These are phyloP conservation scores for Gandaritis pyraliata DNA, from an alignment of 2,888 invertebrate genomes.

Conservation along the genomic window DNA sequence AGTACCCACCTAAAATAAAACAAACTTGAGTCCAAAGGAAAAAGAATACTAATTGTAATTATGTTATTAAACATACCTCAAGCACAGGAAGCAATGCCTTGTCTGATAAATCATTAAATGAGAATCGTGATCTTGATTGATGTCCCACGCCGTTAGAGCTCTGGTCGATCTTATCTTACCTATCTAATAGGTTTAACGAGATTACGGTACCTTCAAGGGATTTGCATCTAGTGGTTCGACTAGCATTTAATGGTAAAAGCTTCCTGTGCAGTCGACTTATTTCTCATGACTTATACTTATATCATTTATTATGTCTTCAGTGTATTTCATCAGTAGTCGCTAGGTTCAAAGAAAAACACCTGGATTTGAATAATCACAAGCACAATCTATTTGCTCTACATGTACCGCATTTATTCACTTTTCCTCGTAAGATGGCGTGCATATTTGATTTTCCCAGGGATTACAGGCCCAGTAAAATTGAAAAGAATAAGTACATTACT, in stretches of 20 bases:
- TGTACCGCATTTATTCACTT: conserved; percentile 12
- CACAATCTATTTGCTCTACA: conserved; percentile 10
- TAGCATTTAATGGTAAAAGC: conserved; percentile 34
- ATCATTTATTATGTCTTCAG: background rate
- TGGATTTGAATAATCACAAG: conserved; percentile 14
- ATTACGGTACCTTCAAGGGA: conserved; percentile 70
- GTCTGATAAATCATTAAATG: conserved; percentile 47
- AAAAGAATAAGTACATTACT: conserved; percentile 7
- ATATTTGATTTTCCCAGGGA: conserved; percentile 23
- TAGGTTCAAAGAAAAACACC: background rate
- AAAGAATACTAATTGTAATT: conserved; percentile 15
- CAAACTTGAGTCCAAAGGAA: background rate
- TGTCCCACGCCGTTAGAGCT: conserved; percentile 68
- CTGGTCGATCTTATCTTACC: conserved; percentile 67
- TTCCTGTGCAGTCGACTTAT: conserved; percentile 28
- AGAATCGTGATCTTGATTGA: conserved; percentile 69
- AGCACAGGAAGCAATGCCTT: conserved; percentile 50
- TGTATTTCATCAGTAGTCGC: background rate
- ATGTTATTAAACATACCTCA: conserved; percentile 19
- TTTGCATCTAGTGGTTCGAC: conserved; percentile 61
- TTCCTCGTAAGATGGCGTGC: conserved; percentile 8
- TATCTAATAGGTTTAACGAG: conserved; percentile 74
- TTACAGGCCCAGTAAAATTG: conserved; percentile 14
- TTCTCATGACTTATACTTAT: conserved; percentile 14
- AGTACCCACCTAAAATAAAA: background rate